Evolutionary conservation across 2,888 invertebrate genomes (phyloP), one percentile per base, ranked within the genome.

Genomic region (Lampropteryx suffumata): DNA sequence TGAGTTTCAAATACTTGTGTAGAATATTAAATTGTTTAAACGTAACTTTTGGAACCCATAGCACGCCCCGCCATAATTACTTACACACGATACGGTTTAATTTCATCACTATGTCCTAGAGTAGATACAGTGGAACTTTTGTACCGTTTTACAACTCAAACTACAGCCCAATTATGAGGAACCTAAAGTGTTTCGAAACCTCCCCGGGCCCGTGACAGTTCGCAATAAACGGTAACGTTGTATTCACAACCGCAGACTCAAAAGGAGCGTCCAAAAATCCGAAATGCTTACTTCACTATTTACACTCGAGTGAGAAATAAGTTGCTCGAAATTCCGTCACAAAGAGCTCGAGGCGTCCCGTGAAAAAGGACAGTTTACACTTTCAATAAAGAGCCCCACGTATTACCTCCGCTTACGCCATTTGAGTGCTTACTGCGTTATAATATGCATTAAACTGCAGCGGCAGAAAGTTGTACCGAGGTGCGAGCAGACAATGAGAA

Each of bases 1-100:
- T 79, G 84, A 85, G 86, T 84, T 87, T 84, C 77, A 82, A 87
- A 85, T 84, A 82, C 84, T 80, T 81, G 85, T 86, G 84, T 79
- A 73, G 89, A 90, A 89, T 90, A 89, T 88, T 85, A 89, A 89
- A 88, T 88, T 87, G 86, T 86, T 88, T 85, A 87, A 88, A 84
- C 79, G 83, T 81, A 85, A 82, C 85, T 84, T 85, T 84, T 82
- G 81, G 83, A 79, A 76, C 74, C 71, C 76, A 75, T 52, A 17
- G 45, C 77, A 69, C 46, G 28, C 24, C 30, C 39, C 34, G 42
- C 74, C 70, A 76, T 74, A 84, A 87, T 87, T 85, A 82, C 82
- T 77, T 65, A 73, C 80, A 83, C 74, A 81, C 79, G 44, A 44
- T 48, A 44, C 41, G 29, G 44, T 44, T 44, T 28, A 47, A 80